Evolutionary conservation across 1,140 invertebrate species (phyloP), one percentile per base, ranked within the genome.

Genomic region (Dreissena polymorpha): DNA sequence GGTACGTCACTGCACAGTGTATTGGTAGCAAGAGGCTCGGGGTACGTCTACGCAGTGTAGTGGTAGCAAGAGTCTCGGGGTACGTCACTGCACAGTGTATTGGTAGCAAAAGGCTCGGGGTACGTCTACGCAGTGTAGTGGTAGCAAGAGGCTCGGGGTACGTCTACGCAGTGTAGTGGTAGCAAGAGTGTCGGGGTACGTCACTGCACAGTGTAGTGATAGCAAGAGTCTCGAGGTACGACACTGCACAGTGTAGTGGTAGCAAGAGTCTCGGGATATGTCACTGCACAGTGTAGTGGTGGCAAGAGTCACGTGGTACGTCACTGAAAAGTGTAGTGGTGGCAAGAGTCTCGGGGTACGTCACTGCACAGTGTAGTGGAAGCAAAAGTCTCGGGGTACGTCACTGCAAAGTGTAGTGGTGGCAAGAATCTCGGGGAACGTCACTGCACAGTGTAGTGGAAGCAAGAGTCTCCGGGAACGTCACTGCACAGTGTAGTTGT

Each of bases 91-190:
- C 16, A 16, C 49, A 39, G 3, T 39, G 39, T 39, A 5, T 2
- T 39, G n/a, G n/a, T n/a, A n/a, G n/a, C 2, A 92, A 91, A 74
- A 84, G 85, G 69, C 55, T 93, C 0, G 92, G 93, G 39, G 92
- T 95, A 91, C 86, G 86, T 79, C 51, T 12, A 12, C 16, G 27
- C 49, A 39, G 3, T 39, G 39, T 39, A 5, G 39, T 39, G n/a
- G n/a, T n/a, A n/a, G n/a, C 2, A 92, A 91, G 75, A 84, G 85
- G 69, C 55, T 93, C 0, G 92, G 93, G 39, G 92, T 95, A 91
- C 86, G 86, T 79, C 51, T 12, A 12, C 16, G 27, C 49, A 39
- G 3, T 39, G 39, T 39, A 5, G 39, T 39, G n/a, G n/a, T n/a
- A n/a, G n/a, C 2, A 92, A 91, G 75, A 84, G 85, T 70, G 50